Base-by-base conservation (phyloP, 1,140 invertebrate genomes). In the Drosophila asahinai region DNA sequence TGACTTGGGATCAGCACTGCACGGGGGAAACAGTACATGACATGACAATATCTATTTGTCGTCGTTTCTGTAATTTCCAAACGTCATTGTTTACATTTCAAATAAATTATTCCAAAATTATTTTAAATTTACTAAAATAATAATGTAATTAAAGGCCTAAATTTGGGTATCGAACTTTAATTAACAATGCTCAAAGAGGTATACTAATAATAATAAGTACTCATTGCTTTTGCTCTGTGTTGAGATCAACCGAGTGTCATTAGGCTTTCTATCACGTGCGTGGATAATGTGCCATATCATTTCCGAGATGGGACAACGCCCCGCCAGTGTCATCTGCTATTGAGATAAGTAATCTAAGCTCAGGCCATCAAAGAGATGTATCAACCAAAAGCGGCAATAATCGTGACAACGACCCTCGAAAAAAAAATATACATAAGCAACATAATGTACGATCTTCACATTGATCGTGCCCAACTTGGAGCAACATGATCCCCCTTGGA, bases 381-480 rank as follows among this genome's bases (percentile, higher is more conserved):
- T 70, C 65, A 49, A 12, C 17, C 19, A 27, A 33, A 73, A 54
- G 45, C 54, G 43, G 54, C 67, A 17, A 27, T 60, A 73, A 73
- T 60, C 70, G 70, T 73, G 70, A 73, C 67, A 51, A 72, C 40
- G 40, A 55, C 66, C 55, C 55, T 73, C 67, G 47, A 73, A 73
- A 60, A 52, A 52, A 43, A 43, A 45, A 36, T 3, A n/a, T 8
- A 17, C n/a, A 38, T 36, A 27, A 30, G 38, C 49, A 47, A 67
- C 48, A 68, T 55, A 54, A 70, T 70, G 48, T 71, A 38, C 63
- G 67, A 68, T 71, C 67, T 67, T 71, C 67, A 71, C 63, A 71
- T 67, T 71, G 63, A 71, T 68, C 67, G 67, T 71, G 67, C 62
- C 45, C 30, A 36, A 30, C 51, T 74, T 12, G 40, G 19, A 42